Percentiles rank a stretch among this genome's conserved stretches.
Conservation (phyloP, 2,888 invertebrate genomes). For the Tetanocera ferruginea region DNA sequence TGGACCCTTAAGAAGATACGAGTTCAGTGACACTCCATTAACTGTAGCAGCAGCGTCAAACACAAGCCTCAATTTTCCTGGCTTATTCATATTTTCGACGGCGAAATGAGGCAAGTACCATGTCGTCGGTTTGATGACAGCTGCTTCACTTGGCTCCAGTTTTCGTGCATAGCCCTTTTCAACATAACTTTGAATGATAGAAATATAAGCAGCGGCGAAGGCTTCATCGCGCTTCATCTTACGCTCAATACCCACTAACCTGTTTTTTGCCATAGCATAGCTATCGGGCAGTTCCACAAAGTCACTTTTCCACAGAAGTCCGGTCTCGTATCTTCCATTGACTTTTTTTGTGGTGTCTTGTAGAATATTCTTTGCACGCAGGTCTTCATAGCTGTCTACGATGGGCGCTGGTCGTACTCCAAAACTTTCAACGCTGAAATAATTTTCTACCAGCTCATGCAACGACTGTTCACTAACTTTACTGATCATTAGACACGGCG, state of each 20-base stretch:
- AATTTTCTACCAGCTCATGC: background rate
- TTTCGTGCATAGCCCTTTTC: constrained; percentile 40
- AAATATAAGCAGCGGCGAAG: constrained; percentile 34
- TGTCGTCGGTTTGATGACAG: constrained; percentile 26
- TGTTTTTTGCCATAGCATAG: constrained; percentile 41
- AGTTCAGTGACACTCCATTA: background rate
- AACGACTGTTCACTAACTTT: background rate
- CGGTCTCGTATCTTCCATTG: background rate
- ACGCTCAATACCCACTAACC: constrained; percentile 37
- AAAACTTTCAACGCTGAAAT: background rate
- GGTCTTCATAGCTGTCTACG: background rate
- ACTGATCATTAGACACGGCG: background rate
- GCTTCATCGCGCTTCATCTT: constrained; percentile 34
- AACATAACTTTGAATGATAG: constrained; percentile 30
- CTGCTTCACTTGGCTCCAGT: constrained; percentile 16
- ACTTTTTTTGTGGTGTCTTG: background rate
- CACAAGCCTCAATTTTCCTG: constrained; percentile 39
- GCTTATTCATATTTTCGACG: constrained; percentile 39
- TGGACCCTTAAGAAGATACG: background rate
- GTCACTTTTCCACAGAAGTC: constrained; percentile 40
- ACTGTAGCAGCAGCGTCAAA: constrained; percentile 40
- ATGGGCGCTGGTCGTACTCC: constrained; percentile 15
- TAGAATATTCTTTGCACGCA: no score
- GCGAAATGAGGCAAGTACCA: constrained; percentile 55
- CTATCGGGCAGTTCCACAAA: constrained; percentile 37